Percentiles rank a stretch among this genome's conserved stretches.
Conservation (phyloP, 2,797 vertebrate species). For the Discoglossus pictus region DNA sequence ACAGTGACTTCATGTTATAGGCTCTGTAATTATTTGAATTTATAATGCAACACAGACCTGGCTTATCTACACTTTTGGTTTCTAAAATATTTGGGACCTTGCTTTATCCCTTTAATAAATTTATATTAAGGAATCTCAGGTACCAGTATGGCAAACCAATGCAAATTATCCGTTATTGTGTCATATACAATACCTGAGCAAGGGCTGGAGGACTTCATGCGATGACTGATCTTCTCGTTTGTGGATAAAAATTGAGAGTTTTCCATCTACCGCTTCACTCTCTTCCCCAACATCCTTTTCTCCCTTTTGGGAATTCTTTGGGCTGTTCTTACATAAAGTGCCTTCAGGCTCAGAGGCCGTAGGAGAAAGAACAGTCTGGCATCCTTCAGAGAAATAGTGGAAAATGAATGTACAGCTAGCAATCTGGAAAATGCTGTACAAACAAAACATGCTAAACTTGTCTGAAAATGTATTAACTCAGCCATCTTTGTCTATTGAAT, state of each 20-base stretch:
- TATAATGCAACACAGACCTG: too few species aligned
- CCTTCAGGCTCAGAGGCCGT: constrained; percentile 94
- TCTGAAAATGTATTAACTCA: too few species aligned
- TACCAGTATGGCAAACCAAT: too few species aligned
- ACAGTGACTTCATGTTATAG: too few species aligned
- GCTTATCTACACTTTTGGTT: too few species aligned
- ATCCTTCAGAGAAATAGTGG: constrained; percentile 72
- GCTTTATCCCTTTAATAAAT: too few species aligned
- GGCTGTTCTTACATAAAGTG: constrained; percentile 82
- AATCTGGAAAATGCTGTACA: not conserved
- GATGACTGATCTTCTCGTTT: constrained; percentile 98
- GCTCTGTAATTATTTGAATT: too few species aligned
- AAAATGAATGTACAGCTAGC: not conserved
- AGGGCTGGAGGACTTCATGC: constrained; percentile 94
- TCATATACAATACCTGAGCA: constrained; percentile 81
- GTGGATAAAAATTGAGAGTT: constrained; percentile 97
- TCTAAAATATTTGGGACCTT: too few species aligned
- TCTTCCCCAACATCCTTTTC: constrained; percentile 92
- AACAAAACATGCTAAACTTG: too few species aligned
- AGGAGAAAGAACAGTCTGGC: constrained; percentile 95
- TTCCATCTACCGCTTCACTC: constrained; percentile 95
- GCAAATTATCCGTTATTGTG: not conserved
- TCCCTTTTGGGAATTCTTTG: constrained; percentile 89
- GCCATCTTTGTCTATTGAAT: too few species aligned
- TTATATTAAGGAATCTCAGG: too few species aligned